Base-by-base conservation (phyloP, 2,113 vertebrate species). In the Rhizomys pruinosus region DNA sequence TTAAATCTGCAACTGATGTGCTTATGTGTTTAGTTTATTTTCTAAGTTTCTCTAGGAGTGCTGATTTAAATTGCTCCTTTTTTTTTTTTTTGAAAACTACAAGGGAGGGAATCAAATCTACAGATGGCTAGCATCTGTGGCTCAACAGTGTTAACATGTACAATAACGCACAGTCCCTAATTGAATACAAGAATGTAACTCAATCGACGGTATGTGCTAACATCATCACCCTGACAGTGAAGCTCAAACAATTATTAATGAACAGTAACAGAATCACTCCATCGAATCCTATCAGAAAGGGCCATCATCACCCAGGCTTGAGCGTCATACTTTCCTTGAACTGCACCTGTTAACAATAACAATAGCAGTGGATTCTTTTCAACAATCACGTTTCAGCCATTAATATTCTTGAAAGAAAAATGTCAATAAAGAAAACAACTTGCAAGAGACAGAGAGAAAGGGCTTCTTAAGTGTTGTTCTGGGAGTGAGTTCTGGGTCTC, bases 131-230 rank as follows among this genome's bases (percentile, higher is more conserved):
- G 95, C 94, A 94, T 97, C 97, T 97, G 95, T 85, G 80, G 91
- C 39, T 96, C 95, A 88, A 39, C 91, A n/a, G 89, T 94, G 90
- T 92, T 95, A 96, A 93, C 90, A 94, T 79, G 92, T 92, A 96
- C 91, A 94, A 92, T 84, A 96, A 96, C 78, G 94, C 95, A 88
- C 63, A 64, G 80, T 93, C 71, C 90, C 87, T 96, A 96, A 96
- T 95, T 97, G 97, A 97, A 97, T 96, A 97, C 94, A 97, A 90
- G 94, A 89, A 90, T 91, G 95, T 95, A 97, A 96, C 94, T 97
- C 94, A 96, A 96, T 97, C 61, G 74, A 97, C 73, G 86, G 72
- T 95, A 95, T 92, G 79, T 89, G 85, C 91, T 96, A 97, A 96
- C 92, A 94, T 96, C 93, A 94, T 96, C 95, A 96, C 89, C 79